These are phyloP conservation scores for Mizuhopecten yessoensis DNA, from an alignment of 1,140 invertebrate species.

Conservation along the genomic window DNA sequence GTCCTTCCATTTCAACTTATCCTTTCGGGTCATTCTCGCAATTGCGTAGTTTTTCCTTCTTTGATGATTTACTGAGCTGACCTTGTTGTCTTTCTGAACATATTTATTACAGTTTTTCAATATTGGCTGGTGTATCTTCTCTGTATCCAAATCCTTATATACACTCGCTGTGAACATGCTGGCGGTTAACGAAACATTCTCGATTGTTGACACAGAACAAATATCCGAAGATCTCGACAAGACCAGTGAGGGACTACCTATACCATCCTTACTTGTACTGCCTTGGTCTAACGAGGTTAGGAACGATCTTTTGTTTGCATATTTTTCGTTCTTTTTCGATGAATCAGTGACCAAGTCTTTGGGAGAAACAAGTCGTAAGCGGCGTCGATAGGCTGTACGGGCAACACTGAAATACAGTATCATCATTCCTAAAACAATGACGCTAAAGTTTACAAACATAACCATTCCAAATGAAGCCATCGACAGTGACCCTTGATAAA, in stretches of 20 bases:
- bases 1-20: neutral
- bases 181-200: neutral
- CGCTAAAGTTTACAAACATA: conserved; percentile 46
- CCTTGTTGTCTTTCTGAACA: neutral
- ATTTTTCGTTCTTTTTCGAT: neutral
- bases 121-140: neutral
- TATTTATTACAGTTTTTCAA: neutral
- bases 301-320: neutral
- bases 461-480: conserved; percentile 49
- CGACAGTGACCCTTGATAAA: conserved; percentile 42
- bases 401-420: conserved; percentile 55
- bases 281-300: conserved; percentile 43
- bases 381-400: conserved; percentile 53
- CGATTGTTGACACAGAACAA: neutral
- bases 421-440: conserved; percentile 34
- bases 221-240: neutral
- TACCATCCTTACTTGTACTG: neutral
- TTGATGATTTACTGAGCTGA: neutral
- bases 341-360: neutral
- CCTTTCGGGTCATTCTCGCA: neutral
- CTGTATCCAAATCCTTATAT: neutral
- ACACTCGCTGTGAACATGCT: neutral
- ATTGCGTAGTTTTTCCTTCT: neutral
- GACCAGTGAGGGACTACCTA: no score
- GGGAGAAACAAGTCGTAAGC: conserved; percentile 6